Base-by-base conservation (phyloP, 1,140 invertebrate species). In the Pseudomyrmex sp. region DNA sequence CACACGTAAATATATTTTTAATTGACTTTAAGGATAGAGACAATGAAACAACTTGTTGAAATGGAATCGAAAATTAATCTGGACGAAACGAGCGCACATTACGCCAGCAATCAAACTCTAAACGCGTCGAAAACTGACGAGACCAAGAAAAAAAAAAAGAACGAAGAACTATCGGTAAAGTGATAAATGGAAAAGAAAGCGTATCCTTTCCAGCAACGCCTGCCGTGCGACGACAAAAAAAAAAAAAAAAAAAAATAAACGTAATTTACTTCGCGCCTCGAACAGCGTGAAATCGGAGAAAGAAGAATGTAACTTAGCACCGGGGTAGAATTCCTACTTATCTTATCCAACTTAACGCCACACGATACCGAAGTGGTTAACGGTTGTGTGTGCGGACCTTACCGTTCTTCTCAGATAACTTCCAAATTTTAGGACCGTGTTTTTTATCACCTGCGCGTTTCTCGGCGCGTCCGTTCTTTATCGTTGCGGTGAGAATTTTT, bases 301-400 rank as follows among this genome's bases (percentile, higher is more conserved):
- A 77, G 70, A 86, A 84, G 66, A 87, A 79, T 70, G 80, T 66
- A 85, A 83, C 83, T n/a, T 56, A 59, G 74, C 79, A 86, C 72
- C 83, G 75, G 5, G 35, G 44, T 87, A 79, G 86, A 82, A 90
- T 90, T 73, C 79, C 46, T 79, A 66, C 70, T 90, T 91, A 91
- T 92, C 90, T 92, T 92, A 92, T 92, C 91, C 88, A 20, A 68
- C 79, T 70, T 85, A 83, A 87, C 88, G 72, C 62, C 85, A 79
- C 85, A 91, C 82, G 88, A 91, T 87, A 82, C 89, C 68, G 87
- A 66, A 82, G 69, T 68, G 77, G 63, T 26, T 82, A 86, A 12
- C 50, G 9, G 50, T 10, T 82, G 84, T 87, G 74, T 18, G 44
- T 13, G 20, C 26, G 73, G 20, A 59, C 18, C 66, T 61, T 56